These are phyloP conservation scores for Bombus turneri DNA, from an alignment of 1,140 invertebrate genomes.

Conservation along the genomic window DNA sequence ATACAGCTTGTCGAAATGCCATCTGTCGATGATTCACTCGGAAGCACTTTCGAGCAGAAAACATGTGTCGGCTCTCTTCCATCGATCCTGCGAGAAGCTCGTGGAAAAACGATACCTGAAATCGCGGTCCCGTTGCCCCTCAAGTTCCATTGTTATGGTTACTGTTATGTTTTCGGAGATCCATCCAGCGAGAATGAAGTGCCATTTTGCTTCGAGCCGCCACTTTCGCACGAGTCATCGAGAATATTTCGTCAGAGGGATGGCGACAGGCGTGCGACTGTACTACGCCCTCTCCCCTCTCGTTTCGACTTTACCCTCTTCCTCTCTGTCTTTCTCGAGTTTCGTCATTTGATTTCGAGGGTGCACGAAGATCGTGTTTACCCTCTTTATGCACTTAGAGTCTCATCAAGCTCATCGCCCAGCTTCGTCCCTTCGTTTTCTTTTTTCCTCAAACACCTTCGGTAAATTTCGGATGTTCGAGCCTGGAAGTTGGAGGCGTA, in stretches of 20 bases:
- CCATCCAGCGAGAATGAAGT: constrained; percentile 62
- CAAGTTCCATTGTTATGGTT: constrained; percentile 63
- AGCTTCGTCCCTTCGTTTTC: not conserved
- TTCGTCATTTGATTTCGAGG: constrained; percentile 52
- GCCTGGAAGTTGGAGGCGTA: not conserved
- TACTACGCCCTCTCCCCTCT: not conserved
- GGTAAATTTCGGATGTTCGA: constrained; percentile 13
- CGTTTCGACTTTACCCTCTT: not conserved
- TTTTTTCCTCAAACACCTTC: constrained; percentile 43
- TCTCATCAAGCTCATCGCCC: constrained; percentile 44
- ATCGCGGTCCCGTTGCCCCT: constrained; percentile 45
- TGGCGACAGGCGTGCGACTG: not conserved
- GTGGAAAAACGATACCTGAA: constrained; percentile 60
- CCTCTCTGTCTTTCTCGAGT: constrained; percentile 15
- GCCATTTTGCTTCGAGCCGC: constrained; percentile 52
- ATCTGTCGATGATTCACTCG: constrained; percentile 28
- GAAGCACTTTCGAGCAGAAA: not conserved
- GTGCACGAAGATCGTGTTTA: constrained; percentile 54
- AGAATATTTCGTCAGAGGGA: constrained; percentile 65
- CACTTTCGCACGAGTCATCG: constrained; percentile 66
- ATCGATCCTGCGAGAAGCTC: not conserved
- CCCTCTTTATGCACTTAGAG: constrained; percentile 50
- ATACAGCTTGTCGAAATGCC: not conserved
- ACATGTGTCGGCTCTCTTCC: not conserved
- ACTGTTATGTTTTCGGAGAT: constrained; percentile 61